Conservation (phyloP, 2,888 invertebrate genomes). For the Liopterus haemorrhoidalis region DNA sequence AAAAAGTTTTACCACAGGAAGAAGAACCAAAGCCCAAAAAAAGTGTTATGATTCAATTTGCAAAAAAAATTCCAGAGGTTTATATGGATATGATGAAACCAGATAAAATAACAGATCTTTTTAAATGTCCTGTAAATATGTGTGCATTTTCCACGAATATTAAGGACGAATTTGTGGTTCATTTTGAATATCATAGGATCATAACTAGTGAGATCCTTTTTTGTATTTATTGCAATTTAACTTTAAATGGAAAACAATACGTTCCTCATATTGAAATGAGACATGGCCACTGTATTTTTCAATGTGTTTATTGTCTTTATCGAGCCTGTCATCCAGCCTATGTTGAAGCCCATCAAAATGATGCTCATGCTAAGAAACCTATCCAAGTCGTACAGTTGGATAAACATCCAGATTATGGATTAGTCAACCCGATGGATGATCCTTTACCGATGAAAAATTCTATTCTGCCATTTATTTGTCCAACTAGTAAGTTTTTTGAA, state of each 20-base stretch:
- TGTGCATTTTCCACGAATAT: constrained; percentile 48
- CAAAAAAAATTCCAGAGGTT: constrained; percentile 33
- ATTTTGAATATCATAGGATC: constrained; percentile 44
- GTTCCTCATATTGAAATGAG: constrained; percentile 53
- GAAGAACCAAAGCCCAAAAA: no score
- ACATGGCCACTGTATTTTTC: constrained; percentile 57
- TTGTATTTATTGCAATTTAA: constrained; percentile 54
- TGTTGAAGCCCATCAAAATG: constrained; percentile 54
- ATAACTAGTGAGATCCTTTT: constrained; percentile 45
- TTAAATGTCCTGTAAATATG: constrained; percentile 52
- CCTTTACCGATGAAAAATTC: constrained; percentile 9
- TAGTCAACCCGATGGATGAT: not conserved
- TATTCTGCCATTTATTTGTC: constrained; percentile 37
- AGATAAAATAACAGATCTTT: constrained; percentile 45
- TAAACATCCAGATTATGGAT: not conserved
- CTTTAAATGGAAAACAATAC: constrained; percentile 14
- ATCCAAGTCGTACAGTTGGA: constrained; percentile 30
- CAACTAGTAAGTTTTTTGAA: constrained; percentile 28
- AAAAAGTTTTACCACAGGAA: no score
- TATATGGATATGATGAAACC: constrained; percentile 42
- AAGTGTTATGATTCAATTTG: no score
- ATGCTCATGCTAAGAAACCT: constrained; percentile 30
- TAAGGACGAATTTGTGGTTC: constrained; percentile 41
- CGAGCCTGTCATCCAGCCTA: constrained; percentile 55
- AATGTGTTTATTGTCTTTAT: constrained; percentile 64